Evolutionary conservation across 2,113 vertebrate species (phyloP).

Genomic region (Chaetura pelagica): DNA sequence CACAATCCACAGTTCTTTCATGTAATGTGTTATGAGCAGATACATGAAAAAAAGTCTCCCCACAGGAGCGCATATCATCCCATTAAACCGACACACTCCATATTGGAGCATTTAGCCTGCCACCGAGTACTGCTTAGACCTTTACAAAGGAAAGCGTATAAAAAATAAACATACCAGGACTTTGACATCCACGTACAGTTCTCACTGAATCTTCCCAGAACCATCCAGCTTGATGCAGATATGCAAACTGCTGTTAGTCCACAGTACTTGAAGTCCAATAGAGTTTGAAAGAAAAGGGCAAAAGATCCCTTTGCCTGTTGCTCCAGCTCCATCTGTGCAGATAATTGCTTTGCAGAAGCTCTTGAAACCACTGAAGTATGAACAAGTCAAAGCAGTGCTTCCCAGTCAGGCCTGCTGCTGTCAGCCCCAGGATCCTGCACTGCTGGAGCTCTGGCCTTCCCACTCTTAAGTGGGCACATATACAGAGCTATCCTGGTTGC

Average conservation of each 20-base stretch:
- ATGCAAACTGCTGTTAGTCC: background rate
- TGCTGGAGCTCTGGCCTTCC: background rate
- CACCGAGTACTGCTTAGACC: background rate
- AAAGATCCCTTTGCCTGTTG: background rate
- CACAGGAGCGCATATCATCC: background rate
- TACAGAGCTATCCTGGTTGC: background rate
- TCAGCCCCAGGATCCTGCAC: background rate
- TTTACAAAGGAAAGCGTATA: background rate
- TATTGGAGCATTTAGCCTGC: background rate
- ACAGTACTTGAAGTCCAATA: background rate
- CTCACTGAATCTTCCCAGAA: background rate
- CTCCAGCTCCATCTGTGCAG: background rate
- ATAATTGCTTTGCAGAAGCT: background rate
- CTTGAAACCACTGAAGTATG: background rate
- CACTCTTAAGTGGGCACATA: accelerated
- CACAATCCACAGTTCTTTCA: background rate
- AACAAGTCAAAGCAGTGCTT: background rate
- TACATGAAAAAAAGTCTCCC: background rate
- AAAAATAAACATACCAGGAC: background rate
- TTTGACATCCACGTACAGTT: background rate
- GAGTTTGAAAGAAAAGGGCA: background rate
- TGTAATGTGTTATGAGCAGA: too few relatives aligned
- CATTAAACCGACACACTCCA: background rate
- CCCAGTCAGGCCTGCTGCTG: background rate
- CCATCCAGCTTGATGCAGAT: background rate